Percentiles rank a stretch among this genome's conserved stretches.
Evolutionary conservation across 2,888 invertebrate genomes (phyloP).

Genomic region (Platynereis dumerilii): DNA sequence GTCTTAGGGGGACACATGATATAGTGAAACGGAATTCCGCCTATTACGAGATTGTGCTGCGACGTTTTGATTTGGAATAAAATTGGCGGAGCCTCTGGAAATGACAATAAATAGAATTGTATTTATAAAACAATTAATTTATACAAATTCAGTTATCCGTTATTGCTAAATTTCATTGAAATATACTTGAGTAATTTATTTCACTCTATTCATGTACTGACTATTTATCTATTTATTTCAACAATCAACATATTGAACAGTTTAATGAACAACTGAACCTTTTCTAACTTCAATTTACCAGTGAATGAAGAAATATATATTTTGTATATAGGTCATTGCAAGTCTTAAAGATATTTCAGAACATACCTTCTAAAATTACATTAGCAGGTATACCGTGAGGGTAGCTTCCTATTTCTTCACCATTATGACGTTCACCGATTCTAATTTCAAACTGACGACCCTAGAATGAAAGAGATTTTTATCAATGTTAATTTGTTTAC

Average conservation of each 20-base stretch:
- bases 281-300: no score
- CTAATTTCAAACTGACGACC: slow-evolving; percentile 10
- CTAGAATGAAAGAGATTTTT: not conserved
- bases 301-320: no score
- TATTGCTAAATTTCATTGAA: no score
- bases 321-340: no score
- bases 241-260: no score
- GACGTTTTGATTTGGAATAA: slow-evolving; percentile 49
- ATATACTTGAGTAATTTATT: no score
- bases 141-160: no score
- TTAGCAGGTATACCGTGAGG: not conserved
- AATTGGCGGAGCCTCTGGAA: slow-evolving; percentile 45
- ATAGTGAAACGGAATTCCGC: slow-evolving; percentile 55
- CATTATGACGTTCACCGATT: not conserved
- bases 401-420: not conserved
- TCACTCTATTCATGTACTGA: no score
- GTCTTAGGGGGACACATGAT: slow-evolving; percentile 43
- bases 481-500: not conserved
- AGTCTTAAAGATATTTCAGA: no score
- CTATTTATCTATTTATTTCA: no score
- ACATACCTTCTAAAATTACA: not conserved
- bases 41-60: slow-evolving; percentile 48
- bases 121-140: not conserved
- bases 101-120: not conserved
- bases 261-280: no score